Conservation (phyloP, 2,888 invertebrate genomes). For the Neria commutata region DNA sequence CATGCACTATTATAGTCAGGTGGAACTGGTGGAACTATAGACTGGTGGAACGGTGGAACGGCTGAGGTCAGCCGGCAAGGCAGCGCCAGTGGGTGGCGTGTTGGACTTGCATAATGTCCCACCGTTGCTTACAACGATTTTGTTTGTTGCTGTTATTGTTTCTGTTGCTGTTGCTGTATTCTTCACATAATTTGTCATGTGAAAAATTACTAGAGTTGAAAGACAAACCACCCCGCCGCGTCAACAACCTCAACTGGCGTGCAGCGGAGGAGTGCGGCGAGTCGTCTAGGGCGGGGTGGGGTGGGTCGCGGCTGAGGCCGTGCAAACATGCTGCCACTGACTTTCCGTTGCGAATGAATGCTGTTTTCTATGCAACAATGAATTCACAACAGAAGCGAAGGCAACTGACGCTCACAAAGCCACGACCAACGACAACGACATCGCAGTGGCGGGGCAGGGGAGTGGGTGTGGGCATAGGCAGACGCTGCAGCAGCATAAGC, state of each 20-base stretch:
- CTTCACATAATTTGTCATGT: constrained; percentile 56
- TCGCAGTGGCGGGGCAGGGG: constrained; percentile 25
- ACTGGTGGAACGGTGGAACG: too few species aligned
- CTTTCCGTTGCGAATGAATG: constrained; percentile 45
- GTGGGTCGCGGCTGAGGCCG: constrained; percentile 10
- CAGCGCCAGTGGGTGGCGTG: too few species aligned
- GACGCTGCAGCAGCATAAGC: constrained; percentile 25
- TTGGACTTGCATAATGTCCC: too few species aligned
- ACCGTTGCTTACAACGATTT: too few species aligned
- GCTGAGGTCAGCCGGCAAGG: too few species aligned
- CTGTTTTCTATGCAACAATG: constrained; percentile 53
- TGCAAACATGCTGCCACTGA: constrained; percentile 31
- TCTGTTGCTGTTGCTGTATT: constrained; percentile 20
- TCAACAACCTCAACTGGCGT: constrained; percentile 26
- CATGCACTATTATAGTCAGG: neutral
- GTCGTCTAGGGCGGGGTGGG: too few species aligned
- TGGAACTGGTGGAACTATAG: too few species aligned
- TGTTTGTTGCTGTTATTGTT: neutral
- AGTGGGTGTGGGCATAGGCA: constrained; percentile 15
- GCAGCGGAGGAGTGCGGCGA: neutral
- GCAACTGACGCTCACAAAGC: constrained; percentile 43
- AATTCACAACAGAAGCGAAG: constrained; percentile 54
- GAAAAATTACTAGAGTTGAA: constrained; percentile 56
- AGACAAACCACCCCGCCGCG: constrained; percentile 9
- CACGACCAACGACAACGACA: constrained; percentile 23